Conservation (phyloP, 2,888 invertebrate species). For the Onthophagus sagittarius region DNA sequence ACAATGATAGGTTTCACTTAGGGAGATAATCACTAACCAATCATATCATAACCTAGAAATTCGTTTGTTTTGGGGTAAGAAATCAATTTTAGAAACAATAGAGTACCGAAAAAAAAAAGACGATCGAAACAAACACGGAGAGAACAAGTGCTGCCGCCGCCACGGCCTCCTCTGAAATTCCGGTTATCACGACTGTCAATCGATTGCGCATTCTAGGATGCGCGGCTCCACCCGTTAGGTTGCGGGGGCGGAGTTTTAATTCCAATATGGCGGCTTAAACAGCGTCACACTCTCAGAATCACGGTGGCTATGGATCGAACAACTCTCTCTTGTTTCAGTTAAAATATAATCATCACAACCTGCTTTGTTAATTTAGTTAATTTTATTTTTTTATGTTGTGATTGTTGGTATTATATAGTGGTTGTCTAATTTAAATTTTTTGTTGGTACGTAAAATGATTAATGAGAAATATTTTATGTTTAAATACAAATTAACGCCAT, state of each 20-base stretch:
- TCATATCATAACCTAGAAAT: constrained; percentile 11
- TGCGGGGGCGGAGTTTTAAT: constrained; percentile 39
- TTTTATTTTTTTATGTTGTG: no score
- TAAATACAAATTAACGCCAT: no score
- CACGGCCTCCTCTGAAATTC: constrained; percentile 43
- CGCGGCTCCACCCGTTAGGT: constrained; percentile 30
- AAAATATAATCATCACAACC: no score
- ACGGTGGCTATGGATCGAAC: constrained; percentile 4
- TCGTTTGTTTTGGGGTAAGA: constrained; percentile 20
- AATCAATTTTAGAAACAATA: constrained; percentile 33
- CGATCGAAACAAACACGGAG: constrained; percentile 36
- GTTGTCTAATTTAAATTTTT: no score
- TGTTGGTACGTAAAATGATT: no score
- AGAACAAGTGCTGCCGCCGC: constrained; percentile 38
- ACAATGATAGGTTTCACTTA: not conserved
- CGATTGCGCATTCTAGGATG: constrained; percentile 32
- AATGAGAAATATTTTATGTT: no score
- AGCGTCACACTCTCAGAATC: constrained; percentile 24
- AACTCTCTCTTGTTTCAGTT: not conserved
- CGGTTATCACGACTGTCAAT: constrained; percentile 23
- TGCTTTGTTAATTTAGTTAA: no score
- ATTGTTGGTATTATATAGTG: no score
- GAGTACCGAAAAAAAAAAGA: constrained; percentile 25
- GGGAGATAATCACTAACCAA: not conserved
- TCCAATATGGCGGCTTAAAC: constrained; percentile 45